Conservation (phyloP, 2,888 invertebrate genomes). For the Leptopilina syphax region DNA sequence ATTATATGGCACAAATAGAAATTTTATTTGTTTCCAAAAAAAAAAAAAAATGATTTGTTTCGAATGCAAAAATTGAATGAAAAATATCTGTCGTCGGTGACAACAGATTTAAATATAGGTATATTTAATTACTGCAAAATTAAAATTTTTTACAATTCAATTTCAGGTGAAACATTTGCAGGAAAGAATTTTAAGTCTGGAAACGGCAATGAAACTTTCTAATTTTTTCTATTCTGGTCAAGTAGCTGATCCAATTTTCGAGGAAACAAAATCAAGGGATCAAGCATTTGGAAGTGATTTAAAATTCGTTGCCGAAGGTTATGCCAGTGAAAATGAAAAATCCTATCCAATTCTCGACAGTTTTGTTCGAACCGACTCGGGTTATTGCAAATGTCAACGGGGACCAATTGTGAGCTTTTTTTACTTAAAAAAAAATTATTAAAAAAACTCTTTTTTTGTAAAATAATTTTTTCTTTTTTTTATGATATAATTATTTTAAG, state of each 20-base stretch:
- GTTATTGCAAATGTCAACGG: constrained; percentile 82
- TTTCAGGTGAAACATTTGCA: constrained; percentile 51
- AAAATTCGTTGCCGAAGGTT: constrained; percentile 43
- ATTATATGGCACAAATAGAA: no score
- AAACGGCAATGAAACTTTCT: constrained; percentile 78
- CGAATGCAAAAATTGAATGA: no score
- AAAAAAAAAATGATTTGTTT: no score
- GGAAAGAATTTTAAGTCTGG: constrained; percentile 78
- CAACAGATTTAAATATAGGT: no score
- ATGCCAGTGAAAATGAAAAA: constrained; percentile 71
- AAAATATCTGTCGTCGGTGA: no score
- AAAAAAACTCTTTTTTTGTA: no score
- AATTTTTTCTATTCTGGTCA: constrained; percentile 78
- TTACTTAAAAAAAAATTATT: no score
- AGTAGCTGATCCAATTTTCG: constrained; percentile 74
- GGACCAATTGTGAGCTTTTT: constrained; percentile 80
- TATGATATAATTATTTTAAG: no score
- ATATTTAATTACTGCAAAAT: no score
- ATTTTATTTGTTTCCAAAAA: no score
- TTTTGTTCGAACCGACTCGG: constrained; percentile 80
- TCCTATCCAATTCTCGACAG: constrained; percentile 80
- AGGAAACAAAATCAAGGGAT: constrained; percentile 63
- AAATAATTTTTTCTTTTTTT: no score
- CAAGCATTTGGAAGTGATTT: constrained; percentile 72
- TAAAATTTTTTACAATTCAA: no score